A percentile compares a stretch with the other conserved stretches of the same genome.
Evolutionary conservation across 2,888 invertebrate species (phyloP).

Genomic region (Cosmorhoe ocellata): DNA sequence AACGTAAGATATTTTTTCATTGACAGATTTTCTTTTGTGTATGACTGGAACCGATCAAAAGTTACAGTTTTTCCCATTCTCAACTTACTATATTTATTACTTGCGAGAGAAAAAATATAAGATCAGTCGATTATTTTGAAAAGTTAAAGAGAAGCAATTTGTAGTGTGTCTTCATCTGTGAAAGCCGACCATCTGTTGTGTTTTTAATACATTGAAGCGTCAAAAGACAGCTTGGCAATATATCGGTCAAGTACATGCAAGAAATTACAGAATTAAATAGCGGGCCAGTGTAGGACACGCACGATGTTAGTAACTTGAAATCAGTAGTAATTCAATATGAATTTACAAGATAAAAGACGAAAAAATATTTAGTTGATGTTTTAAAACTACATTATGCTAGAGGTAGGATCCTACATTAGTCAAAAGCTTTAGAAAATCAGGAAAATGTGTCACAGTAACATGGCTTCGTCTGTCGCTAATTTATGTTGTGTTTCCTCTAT

Average conservation of each 20-base stretch:
- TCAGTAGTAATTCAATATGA: no score
- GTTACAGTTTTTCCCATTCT: not conserved
- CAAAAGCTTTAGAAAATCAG: conserved; percentile 7
- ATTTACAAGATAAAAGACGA: no score
- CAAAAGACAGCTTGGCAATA: conserved; percentile 13
- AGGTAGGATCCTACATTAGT: conserved; percentile 8
- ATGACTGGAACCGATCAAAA: no score
- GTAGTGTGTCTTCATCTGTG: conserved; percentile 15
- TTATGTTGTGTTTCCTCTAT: conserved; percentile 30
- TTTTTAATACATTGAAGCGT: conserved; percentile 29
- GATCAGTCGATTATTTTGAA: conserved; percentile 13
- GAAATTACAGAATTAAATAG: conserved; percentile 8
- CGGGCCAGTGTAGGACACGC: conserved; percentile 4
- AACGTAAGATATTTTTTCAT: no score
- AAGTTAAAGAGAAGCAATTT: conserved; percentile 11
- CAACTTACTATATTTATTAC: no score
- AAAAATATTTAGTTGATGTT: not conserved
- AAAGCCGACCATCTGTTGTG: conserved; percentile 26
- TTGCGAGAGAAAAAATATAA: conserved; percentile 2
- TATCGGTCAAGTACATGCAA: conserved; percentile 33
- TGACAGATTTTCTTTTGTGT: no score
- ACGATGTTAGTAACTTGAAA: not conserved
- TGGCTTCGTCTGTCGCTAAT: conserved; percentile 23
- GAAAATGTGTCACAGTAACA: conserved; percentile 25
- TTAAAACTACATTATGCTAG: not conserved